Evolutionary conservation across 2,888 invertebrate genomes (phyloP).

Genomic region (Acanthosepion lycidas): DNA sequence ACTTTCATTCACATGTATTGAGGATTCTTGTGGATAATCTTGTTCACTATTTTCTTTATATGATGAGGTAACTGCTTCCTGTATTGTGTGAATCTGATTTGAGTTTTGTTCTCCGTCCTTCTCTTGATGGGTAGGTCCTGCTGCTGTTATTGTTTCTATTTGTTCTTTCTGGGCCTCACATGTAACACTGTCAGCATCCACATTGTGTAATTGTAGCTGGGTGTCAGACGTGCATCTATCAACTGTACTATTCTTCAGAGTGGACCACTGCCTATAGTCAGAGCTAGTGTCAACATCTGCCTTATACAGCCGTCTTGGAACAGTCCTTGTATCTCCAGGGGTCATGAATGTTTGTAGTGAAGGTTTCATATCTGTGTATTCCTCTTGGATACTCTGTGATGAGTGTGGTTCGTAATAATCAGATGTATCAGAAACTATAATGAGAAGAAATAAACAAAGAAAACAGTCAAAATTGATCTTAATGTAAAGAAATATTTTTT

Average conservation of each 20-base stretch:
- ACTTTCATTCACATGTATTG: background rate
- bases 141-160: background rate
- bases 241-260: background rate
- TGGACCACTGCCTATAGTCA: constrained; percentile 11
- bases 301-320: background rate
- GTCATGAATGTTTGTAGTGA: background rate
- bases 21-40: background rate
- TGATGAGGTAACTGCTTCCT: too few relatives aligned
- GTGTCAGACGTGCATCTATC: background rate
- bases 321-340: background rate
- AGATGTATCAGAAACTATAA: background rate
- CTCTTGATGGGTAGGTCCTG: background rate
- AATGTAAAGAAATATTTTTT: background rate
- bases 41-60: background rate
- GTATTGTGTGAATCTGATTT: background rate
- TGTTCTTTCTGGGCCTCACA: background rate
- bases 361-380: background rate
- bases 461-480: background rate
- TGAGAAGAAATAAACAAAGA: background rate
- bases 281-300: background rate
- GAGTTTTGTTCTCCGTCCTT: background rate
- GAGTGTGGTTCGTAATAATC: background rate
- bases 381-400: background rate
- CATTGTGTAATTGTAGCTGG: background rate
- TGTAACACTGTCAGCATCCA: background rate